phyloP scores from a whole-genome alignment of 2,797 vertebrate species.

The Thaleichthys pacificus region DNA sequence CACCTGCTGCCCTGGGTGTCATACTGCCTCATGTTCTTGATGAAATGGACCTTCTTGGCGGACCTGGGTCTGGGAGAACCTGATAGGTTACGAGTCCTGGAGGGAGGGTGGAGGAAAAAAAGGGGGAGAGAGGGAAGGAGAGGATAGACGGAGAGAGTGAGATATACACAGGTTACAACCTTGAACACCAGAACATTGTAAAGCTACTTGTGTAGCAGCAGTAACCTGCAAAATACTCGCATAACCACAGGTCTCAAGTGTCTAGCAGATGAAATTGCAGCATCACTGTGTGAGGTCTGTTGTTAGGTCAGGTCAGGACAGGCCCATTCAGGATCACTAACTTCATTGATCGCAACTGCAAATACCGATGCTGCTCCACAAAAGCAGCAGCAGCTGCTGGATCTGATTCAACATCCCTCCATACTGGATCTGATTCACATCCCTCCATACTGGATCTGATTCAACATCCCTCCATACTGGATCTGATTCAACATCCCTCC shows the following conservation, averaged over 20 bases:
- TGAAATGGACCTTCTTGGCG: conserved; percentile 96
- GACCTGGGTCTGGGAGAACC: conserved; percentile 87
- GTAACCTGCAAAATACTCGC: no score
- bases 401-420: no score
- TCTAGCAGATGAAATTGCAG: no score
- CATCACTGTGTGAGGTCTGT: no score
- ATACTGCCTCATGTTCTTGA: conserved; percentile 97
- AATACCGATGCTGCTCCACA: no score
- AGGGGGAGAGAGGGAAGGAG: neutral
- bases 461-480: no score
- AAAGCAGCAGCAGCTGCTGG: no score
- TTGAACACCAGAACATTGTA: neutral
- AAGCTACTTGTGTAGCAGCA: no score
- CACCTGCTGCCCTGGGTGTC: conserved; percentile 94
- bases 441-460: no score
- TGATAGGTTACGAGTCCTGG: conserved; percentile 83
- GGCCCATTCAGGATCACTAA: neutral
- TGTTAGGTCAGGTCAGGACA: neutral
- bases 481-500: no score
- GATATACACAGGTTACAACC: conserved; percentile 4
- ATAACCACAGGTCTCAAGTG: no score
- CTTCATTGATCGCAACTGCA: neutral
- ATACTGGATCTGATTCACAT: no score
- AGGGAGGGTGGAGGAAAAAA: neutral
- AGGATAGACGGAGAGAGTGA: neutral